Evolutionary conservation across 2,113 vertebrate genomes (phyloP), one percentile per base, ranked within the genome.

Genomic region (Felis catus): DNA sequence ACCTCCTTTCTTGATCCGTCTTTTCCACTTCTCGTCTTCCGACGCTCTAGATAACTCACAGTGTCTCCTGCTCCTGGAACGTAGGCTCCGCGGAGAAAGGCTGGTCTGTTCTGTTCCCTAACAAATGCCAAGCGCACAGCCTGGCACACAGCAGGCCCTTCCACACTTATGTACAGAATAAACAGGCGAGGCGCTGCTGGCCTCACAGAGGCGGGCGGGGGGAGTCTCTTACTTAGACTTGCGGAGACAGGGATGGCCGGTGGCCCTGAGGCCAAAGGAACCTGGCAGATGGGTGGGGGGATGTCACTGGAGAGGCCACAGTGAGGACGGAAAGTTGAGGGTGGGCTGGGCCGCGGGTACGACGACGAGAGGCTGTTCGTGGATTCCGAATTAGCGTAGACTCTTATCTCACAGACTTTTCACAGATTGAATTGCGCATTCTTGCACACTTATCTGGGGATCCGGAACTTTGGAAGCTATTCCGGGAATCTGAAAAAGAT

Each of bases 381-480:
- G 25, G 92, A 23, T 16, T 53, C 33, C 19, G 68, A 93, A 14
- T 39, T 96, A 73, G 96, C 1, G 0, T 61, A 53, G 58, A 27
- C 6, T 18, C 97, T 31, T 97, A 0, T 96, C 97, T 96, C 36
- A 80, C 97, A 99, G 99, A 99, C 98, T 99, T 99, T 98, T 99
- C 99, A 91, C 99, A 99, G 98, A 99, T 99, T 96, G 99, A 99
- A 95, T 98, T 99, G 96, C 99, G 99, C 93, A 99, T 99, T 94
- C 98, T 99, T 97, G 99, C 99, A 97, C 99, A 99, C 94, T 99
- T 99, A 86, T 99, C 99, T 95, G 99, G 98, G 78, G 99, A 99
- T 98, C 99, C 99, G 27, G 99, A 99, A 97, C 99, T 99, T 97
- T 91, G 99, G 98, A 99, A 98, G 96, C 98, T 99, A 55, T 99